Evolutionary conservation across 1,140 invertebrate genomes (phyloP).

Genomic region (Phymorhynchus buccinoides): DNA sequence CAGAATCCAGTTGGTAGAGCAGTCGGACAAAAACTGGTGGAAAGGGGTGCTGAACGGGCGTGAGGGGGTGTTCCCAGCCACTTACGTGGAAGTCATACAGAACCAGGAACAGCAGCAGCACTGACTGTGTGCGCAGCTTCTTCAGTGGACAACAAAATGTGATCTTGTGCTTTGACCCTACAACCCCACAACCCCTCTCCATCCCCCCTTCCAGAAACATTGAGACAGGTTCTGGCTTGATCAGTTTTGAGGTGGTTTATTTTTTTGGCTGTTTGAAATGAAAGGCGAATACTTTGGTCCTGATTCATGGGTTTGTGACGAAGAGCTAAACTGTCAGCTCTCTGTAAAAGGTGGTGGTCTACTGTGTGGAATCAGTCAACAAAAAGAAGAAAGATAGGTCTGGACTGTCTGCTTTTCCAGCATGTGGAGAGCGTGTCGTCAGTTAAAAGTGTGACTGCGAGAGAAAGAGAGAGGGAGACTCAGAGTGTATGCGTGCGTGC

Average conservation of each 20-base stretch:
- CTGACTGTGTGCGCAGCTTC: not conserved
- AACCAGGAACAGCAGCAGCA: conserved; percentile 22
- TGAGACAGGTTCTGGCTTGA: too few relatives aligned
- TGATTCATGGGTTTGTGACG: not conserved
- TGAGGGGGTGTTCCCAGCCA: conserved; percentile 94
- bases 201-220: too few relatives aligned
- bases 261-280: not conserved
- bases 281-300: not conserved
- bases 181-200: too few relatives aligned
- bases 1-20: conserved; percentile 95
- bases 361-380: not conserved
- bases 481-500: not conserved
- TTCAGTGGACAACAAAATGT: not conserved
- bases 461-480: too few relatives aligned
- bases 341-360: not conserved
- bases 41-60: conserved; percentile 89
- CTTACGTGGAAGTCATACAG: conserved; percentile 84
- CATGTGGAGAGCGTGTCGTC: not conserved
- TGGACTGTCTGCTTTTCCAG: not conserved
- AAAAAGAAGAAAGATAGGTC: not conserved
- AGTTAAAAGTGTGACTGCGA: not conserved
- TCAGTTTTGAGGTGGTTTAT: too few relatives aligned
- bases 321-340: not conserved
- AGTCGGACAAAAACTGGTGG: conserved; percentile 98
- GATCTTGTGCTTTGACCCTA: not conserved